Percentiles rank a stretch among this genome's conserved stretches.
These are phyloP conservation scores for Ostrea edulis DNA, from an alignment of 1,140 invertebrate species.

Conservation along the genomic window DNA sequence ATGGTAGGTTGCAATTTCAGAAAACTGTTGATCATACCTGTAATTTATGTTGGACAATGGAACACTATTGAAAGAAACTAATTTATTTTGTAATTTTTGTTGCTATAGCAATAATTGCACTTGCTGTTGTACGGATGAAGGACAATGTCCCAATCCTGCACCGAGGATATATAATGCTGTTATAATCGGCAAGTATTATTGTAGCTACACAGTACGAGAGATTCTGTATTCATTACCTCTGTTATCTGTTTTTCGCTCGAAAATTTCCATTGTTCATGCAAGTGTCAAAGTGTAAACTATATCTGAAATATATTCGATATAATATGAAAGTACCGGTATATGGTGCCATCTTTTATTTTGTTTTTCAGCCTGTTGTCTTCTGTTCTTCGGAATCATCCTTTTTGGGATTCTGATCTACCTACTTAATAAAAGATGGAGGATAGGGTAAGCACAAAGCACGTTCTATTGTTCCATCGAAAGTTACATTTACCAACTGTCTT, in stretches of 20 bases:
- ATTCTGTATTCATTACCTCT: no score
- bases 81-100: background rate
- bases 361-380: background rate
- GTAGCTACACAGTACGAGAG: no score
- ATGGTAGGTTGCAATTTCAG: background rate
- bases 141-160: background rate
- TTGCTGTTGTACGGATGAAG: background rate
- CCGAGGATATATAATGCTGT: background rate
- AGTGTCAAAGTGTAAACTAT: no score
- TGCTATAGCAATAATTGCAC: background rate
- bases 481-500: no score
- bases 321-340: no score
- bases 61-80: background rate
- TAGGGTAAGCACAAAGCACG: background rate
- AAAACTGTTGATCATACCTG: background rate
- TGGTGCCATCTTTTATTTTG: background rate
- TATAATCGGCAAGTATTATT: no score
- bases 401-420: background rate
- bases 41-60: background rate
- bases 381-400: background rate
- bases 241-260: no score
- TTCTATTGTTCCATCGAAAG: no score
- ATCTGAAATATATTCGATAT: no score
- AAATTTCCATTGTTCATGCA: no score
- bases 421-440: background rate